Conservation (phyloP, 2,888 invertebrate species). For the Eutolmus rufibarbis region DNA sequence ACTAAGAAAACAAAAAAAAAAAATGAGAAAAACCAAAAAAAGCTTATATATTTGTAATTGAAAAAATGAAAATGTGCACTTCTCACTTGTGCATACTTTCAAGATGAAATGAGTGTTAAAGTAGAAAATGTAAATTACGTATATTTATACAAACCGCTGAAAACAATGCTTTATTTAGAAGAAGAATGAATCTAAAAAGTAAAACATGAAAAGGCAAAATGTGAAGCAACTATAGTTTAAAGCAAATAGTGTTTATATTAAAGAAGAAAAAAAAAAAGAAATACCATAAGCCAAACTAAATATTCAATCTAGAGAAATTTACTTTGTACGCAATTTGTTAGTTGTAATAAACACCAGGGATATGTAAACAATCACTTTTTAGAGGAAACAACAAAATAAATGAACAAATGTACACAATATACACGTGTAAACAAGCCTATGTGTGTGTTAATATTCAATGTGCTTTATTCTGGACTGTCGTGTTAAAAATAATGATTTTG, state of each 20-base stretch:
- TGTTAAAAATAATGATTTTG: background rate
- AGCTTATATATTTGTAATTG: background rate
- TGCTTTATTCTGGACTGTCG: slow-evolving; percentile 22
- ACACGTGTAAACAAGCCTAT: slow-evolving; percentile 16
- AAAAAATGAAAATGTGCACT: background rate
- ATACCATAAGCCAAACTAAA: background rate
- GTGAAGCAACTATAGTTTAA: background rate
- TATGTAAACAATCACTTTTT: slow-evolving; percentile 26
- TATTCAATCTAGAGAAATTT: slow-evolving; percentile 1
- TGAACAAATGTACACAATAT: background rate
- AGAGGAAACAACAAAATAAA: background rate
- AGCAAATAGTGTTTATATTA: background rate
- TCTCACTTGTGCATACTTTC: background rate
- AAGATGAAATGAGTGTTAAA: background rate
- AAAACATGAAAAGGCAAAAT: background rate
- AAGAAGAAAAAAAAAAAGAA: background rate
- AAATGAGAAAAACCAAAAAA: background rate
- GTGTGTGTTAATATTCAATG: slow-evolving; percentile 27
- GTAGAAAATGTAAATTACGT: background rate
- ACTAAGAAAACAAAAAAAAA: background rate
- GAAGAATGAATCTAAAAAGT: background rate
- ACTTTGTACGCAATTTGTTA: background rate
- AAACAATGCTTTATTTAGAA: background rate
- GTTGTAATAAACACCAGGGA: slow-evolving; percentile 24
- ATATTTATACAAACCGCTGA: background rate